Evolutionary conservation across 2,888 invertebrate species (phyloP), one percentile per base, ranked within the genome.

Genomic region (Drosophila aldrichi): DNA sequence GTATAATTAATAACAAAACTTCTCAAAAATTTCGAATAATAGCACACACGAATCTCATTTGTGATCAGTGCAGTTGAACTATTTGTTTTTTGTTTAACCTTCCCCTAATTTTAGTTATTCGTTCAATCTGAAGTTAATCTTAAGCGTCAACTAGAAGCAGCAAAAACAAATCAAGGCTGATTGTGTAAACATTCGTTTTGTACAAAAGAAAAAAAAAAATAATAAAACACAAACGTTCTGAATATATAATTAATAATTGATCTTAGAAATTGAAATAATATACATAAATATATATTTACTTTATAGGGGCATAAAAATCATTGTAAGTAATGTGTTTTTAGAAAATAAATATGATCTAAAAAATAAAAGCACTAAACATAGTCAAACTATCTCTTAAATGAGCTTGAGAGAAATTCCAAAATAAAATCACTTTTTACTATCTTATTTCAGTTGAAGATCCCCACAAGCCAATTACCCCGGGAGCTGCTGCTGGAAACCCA

Each of bases 181-280:
- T 82, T 74, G 77, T 83, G 62, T 75, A 76, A 81, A 78, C 74
- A 76, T 81, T 86, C 85, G 77, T 80, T 82, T 81, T 82, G 66
- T 82, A 80, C 74, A 81, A 80, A 79, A 69, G 59, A 67, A 48
- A 74, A 52, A 48, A 74, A 52, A 69, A 73, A 78, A 8, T 16
- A 38, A 38, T 70, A 68, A 43, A 77, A 66, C 61, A 62, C 57
- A 62, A 52, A 68, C 25, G n/a, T 48, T 61, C 44, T 74, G 52
- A 56, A 71, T 73, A 51, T 52, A 68, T 52, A 74, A 61, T 43
- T 66, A 58, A 69, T 63, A 70, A 63, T 55, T 46, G 58, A 66
- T 73, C 64, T 65, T 73, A 54, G 55, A 79, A 76, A 76, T 65
- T 67, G 43, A 70, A 64, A 73, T 56, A 48, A 48, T 18, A 29